These are phyloP conservation scores for Cataglyphis altisquamis DNA, from an alignment of 2,888 invertebrate species.

Conservation along the genomic window DNA sequence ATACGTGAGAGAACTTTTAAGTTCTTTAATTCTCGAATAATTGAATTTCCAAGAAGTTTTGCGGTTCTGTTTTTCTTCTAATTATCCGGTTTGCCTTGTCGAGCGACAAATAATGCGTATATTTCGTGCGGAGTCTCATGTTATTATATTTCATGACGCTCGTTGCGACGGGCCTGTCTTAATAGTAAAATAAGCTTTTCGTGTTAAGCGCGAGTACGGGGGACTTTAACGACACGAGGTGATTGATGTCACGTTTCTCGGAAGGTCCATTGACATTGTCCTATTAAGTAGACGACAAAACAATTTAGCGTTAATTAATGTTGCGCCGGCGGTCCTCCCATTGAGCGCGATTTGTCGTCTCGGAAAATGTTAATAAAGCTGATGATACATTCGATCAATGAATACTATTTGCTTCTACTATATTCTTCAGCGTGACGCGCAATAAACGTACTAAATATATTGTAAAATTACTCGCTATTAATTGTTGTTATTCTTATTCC, in stretches of 20 bases:
- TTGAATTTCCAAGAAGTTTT: slow-evolving; percentile 21
- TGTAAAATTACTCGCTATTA: neutral
- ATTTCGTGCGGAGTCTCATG: slow-evolving; percentile 25
- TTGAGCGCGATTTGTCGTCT: slow-evolving; percentile 14
- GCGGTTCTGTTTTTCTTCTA: slow-evolving; percentile 13
- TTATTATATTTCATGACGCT: slow-evolving; percentile 40
- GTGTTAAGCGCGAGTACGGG: slow-evolving; percentile 38
- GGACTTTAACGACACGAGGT: slow-evolving; percentile 59
- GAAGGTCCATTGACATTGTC: slow-evolving; percentile 78
- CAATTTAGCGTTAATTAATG: slow-evolving; percentile 80
- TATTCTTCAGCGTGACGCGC: too few species aligned
- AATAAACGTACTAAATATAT: neutral
- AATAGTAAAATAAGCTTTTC: slow-evolving; percentile 52
- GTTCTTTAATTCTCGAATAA: slow-evolving; percentile 8
- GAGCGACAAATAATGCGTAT: slow-evolving; percentile 42
- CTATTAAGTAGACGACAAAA: slow-evolving; percentile 76
- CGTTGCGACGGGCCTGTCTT: slow-evolving; percentile 17
- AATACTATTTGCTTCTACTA: neutral
- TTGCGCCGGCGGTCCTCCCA: slow-evolving; percentile 55
- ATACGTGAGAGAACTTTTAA: neutral
- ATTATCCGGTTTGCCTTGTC: neutral
- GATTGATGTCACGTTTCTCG: slow-evolving; percentile 72
- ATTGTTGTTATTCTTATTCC: neutral
- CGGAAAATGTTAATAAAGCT: slow-evolving; percentile 45
- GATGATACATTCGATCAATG: neutral